Base-by-base conservation (phyloP, 2,888 invertebrate genomes). In the Zootermopsis nevadensis region DNA sequence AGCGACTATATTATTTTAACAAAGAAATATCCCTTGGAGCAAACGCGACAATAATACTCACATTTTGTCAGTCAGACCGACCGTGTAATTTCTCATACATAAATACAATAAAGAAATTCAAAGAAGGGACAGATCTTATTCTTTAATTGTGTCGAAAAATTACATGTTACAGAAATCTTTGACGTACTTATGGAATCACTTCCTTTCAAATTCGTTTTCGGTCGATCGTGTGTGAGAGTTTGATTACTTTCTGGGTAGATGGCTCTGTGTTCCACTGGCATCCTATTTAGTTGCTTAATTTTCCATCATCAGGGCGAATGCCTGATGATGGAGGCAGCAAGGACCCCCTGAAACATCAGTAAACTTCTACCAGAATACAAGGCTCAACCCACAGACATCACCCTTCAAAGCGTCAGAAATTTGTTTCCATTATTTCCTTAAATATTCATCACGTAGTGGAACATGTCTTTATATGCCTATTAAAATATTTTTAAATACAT, bases 71-170 rank as follows among this genome's bases (percentile, higher is more conserved):
- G 19, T 69, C 69, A 69, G 27, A 69, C 69, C 33, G 69, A 69
- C 27, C 69, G 69, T 31, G 69, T 69, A 69, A 69, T 69, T 30
- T 69, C 69, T 69, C 33, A 69, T 60, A 60, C 60, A 60, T 60
- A 60, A 60, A n/a, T 27, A 60, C 7, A 69, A 69, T 69, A 31
- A 19, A 22, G 27, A 69, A 69, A 69, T n/a, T 7, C 3, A 60
- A 27, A 7, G n/a, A 60, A 10, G 60, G 60, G 27, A n/a, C 4
- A n/a, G 27, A 4, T 33, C 31, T 69, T 33, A 69, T 69, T 69
- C 69, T 69, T 31, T 33, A 69, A 69, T 69, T 69, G 69, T 69
- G 69, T 69, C 30, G 33, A 69, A 69, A 69, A 69, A 69, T 69
- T 69, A 69, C 24, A 69, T 33, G 33, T 33, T 69, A 69, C 33